Base-by-base conservation (phyloP, 2,797 vertebrate genomes). In the Hoplostethus mediterraneus region DNA sequence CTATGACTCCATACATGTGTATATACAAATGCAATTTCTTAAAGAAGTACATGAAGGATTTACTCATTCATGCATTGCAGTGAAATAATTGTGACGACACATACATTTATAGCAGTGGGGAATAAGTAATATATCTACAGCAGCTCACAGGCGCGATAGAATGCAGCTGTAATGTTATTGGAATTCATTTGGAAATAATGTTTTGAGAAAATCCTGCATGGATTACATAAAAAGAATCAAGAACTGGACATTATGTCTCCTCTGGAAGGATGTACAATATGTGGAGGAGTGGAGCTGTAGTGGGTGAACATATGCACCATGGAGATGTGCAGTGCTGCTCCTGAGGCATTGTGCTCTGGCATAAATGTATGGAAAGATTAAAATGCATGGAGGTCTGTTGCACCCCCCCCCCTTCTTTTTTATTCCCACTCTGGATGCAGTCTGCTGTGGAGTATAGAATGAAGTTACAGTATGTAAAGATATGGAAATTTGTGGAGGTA, bases 321-420 rank as follows among this genome's bases (percentile, higher is more conserved):
- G 61, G 6, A 17, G 47, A 73, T 38, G 62, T 17, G 2, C 16
- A 11, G 1, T 69, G 47, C 62, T 61, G 40, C 21, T 67, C 76
- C 63, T 71, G 55, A 78, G 71, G 87, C 63, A 79, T 87, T 79
- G 73, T 44, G 31, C 42, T 42, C 28, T 14, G 42, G 42, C 42
- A 44, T 3, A 44, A 44, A 48, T 65, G 55, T 11, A 60, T 49
- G 31, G 58, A 28, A 62, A 77, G 61, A 80, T 69, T 33, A 9
- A 70, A 75, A 47, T 60, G 52, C 54, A 69, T 67, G 74, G 63
- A 48, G 64, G 73, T 65, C 76, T 70, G 42, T 13, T 59, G 71
- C 68, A 66, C 59, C 56, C 67, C 51, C 9, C 9, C 7, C 47
- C 42, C 31, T 10, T 11, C 0, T 9, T 45, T 21, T 21, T 21